Base-by-base conservation (phyloP, 1,140 invertebrate genomes). In the Metopolophium dirhodum region DNA sequence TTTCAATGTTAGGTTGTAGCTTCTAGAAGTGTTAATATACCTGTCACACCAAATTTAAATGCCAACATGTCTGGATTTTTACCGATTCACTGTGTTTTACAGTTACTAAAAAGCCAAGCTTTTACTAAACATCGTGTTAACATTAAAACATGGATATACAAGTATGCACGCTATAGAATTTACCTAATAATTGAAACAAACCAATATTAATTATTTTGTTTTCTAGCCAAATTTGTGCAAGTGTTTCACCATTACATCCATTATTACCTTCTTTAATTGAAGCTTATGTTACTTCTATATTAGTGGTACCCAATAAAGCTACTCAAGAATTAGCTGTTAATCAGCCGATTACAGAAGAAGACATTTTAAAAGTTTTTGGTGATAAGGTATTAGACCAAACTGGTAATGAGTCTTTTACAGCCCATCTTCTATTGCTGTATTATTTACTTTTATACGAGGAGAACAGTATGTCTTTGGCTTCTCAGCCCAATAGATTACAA, bases 41-140 rank as follows among this genome's bases (percentile, higher is more conserved):
- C 98, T 0, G 99, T 99, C 0, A 99, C 99, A 0, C 96, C 96
- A 2, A 97, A 97, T 95, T 96, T 99, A 14, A 99, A 98, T 95
- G 98, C 97, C 41, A 97, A 97, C 94, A 98, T 99, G 93, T 96
- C 96, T 6, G 99, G 99, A 37, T 99, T 99, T 95, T 95, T 99
- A 93, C 99, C 99, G 0, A 98, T 99, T 47, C 99, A 99, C 95
- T 99, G 99, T 95, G 99, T 99, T 94, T 98, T 99, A 95, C 99
- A 99, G 94, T 95, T 99, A 30, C 95, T 99, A 1, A 99, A 99
- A 95, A 99, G 98, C 49, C 95, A 99, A 94, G 98, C 98, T 9
- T 99, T 99, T 95, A 98, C 98, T 0, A 99, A 99, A 95, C 98
- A 99, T 95, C 98, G 98, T 95, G 94, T 94, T 54, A 94, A 94